Percentiles rank a stretch among this genome's conserved stretches.
phyloP scores from a whole-genome alignment of 2,888 invertebrate genomes.

The Limenitis camilla region DNA sequence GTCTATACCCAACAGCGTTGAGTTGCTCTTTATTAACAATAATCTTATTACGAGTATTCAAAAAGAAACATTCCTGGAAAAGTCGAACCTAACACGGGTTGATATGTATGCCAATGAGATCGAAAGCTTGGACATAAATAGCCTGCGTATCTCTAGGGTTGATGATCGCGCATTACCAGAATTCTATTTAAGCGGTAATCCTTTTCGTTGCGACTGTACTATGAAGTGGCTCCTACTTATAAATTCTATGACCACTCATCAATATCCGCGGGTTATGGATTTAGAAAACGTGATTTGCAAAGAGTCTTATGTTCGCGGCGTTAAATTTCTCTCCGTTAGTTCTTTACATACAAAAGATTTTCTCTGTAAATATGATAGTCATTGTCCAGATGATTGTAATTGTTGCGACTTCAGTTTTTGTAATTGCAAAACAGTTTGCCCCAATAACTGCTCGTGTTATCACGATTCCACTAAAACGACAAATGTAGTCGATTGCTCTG shows the following conservation, averaged over 20 bases:
- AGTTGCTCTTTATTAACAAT: constrained; percentile 90
- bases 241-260: constrained; percentile 86
- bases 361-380: constrained; percentile 90
- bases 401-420: constrained; percentile 97
- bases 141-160: constrained; percentile 82
- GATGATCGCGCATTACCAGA: constrained; percentile 84
- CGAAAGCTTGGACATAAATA: constrained; percentile 86
- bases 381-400: constrained; percentile 93
- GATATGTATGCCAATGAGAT: constrained; percentile 93
- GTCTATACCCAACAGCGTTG: constrained; percentile 90
- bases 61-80: constrained; percentile 88
- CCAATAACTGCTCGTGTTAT: constrained; percentile 93
- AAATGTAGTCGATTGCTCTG: constrained; percentile 93
- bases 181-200: constrained; percentile 93
- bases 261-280: constrained; percentile 91
- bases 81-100: constrained; percentile 86
- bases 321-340: constrained; percentile 84
- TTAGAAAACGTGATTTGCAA: constrained; percentile 90
- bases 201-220: constrained; percentile 94
- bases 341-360: constrained; percentile 87
- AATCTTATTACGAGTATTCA: constrained; percentile 87
- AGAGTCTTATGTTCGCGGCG: constrained; percentile 87
- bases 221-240: constrained; percentile 96
- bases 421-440: constrained; percentile 96
- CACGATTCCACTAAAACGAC: constrained; percentile 94